Base-by-base conservation (phyloP, 1,140 invertebrate genomes). In the Coelopa frigida region DNA sequence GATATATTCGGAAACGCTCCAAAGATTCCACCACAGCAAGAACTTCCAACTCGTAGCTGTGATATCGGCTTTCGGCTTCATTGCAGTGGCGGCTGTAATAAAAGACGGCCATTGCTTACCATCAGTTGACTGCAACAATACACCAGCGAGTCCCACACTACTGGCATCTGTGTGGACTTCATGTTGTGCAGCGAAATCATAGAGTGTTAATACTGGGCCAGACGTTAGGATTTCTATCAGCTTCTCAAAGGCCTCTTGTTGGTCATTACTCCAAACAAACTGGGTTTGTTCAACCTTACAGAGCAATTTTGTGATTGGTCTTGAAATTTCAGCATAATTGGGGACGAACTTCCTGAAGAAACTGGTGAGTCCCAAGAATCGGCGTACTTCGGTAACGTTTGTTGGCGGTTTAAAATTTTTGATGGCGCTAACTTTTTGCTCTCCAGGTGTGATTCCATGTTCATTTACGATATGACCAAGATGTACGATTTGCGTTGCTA, bases 81-180 rank as follows among this genome's bases (percentile, higher is more conserved):
- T 22, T 44, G 21, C 48, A 53, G 20, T 47, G 48, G 18, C 45
- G 24, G 29, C 56, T 58, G 5, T 24, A 44, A 46, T 50, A 53
- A 21, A 38, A n/a, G 15, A 50, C 39, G 44, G 24, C 2, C 23
- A 39, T 15, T 46, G 36, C 12, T 31, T 41, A 26, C 10, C 22
- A 1, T 46, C 45, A 23, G 54, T 45, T 7, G 17, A 17, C 18
- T 67, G 64, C 2, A 68, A 40, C 3, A 70, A 36, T 3, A 68
- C 58, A 0, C 55, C 58, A 0, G 46, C 64, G 0, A 64, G 10
- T 0, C 56, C 59, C 0, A 41, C 33, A 1, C 44, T 22, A 32
- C 50, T 55, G 0, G 67, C 69, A 48, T 71, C 67, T 0, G 57
- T 65, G 51, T 65, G 43, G 10, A 45, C 4, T 55, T 29, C 24